Percentiles rank a stretch among this genome's conserved stretches.
phyloP scores from a whole-genome alignment of 2,797 vertebrate genomes.

The Tamandua tetradactyla region DNA sequence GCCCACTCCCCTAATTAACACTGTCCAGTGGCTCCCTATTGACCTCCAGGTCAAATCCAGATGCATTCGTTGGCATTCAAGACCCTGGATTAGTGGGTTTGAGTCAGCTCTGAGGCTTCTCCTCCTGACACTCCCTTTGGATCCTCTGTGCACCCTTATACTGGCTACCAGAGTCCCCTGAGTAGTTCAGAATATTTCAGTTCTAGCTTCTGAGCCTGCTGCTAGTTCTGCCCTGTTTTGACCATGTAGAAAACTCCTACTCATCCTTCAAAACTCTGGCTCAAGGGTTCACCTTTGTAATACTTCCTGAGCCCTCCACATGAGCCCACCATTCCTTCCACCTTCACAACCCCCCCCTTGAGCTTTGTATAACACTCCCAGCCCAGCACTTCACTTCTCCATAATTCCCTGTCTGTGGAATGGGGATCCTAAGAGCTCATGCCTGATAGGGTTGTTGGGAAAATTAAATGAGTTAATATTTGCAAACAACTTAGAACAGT shows the following conservation, averaged over 20 bases:
- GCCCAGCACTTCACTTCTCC: not conserved
- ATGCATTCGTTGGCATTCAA: not conserved
- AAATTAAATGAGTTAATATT: no score
- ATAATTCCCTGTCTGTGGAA: not conserved
- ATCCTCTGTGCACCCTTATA: not conserved
- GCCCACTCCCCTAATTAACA: not conserved
- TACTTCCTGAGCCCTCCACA: not conserved
- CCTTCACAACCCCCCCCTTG: accelerated
- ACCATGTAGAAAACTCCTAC: not conserved
- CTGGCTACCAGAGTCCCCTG: not conserved
- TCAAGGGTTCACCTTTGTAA: not conserved
- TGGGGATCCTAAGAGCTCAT: not conserved
- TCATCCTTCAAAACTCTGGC: not conserved
- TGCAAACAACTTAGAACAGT: no score
- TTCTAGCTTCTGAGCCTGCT: not conserved
- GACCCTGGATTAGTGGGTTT: not conserved
- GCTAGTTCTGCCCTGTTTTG: not conserved
- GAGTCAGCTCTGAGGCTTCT: not conserved
- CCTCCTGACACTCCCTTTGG: not conserved
- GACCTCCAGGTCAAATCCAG: not conserved
- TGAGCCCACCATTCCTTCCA: not conserved
- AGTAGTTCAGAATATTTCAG: not conserved
- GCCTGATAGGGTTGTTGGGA: not conserved
- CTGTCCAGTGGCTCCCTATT: not conserved
- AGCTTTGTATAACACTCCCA: not conserved